Evolutionary conservation across 2,888 invertebrate species (phyloP).

Genomic region (Hydropsyche betteni): DNA sequence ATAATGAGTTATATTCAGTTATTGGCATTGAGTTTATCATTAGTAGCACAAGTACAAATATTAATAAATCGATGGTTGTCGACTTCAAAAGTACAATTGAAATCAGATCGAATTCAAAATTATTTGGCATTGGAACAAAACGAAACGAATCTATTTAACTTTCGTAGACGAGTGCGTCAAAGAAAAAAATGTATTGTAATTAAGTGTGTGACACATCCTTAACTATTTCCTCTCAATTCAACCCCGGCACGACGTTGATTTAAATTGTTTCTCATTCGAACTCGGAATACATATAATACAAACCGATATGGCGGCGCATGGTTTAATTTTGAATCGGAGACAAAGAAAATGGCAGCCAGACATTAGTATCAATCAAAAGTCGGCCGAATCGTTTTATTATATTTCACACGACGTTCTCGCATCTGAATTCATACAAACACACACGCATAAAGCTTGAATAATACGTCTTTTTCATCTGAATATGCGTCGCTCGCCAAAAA

Average conservation of each 20-base stretch:
- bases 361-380: conserved; percentile 40
- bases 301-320: conserved; percentile 28
- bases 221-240: not conserved
- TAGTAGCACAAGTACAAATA: too few relatives aligned
- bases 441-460: too few relatives aligned
- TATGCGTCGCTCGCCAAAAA: conserved; percentile 35
- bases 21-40: too few relatives aligned
- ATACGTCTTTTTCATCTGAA: too few relatives aligned
- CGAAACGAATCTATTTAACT: not conserved
- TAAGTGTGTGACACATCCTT: conserved; percentile 26
- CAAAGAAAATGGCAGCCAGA: conserved; percentile 40
- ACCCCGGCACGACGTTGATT: conserved; percentile 32
- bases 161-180: not conserved
- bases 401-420: not conserved
- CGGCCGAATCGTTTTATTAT: conserved; percentile 20
- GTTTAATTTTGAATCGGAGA: conserved; percentile 35
- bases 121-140: conserved; percentile 5
- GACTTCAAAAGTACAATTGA: not conserved
- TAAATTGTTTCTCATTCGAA: conserved; percentile 30
- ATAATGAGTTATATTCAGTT: too few relatives aligned
- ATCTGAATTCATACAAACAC: too few relatives aligned
- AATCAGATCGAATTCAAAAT: not conserved
- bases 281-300: not conserved
- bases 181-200: conserved; percentile 26
- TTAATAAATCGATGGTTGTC: too few relatives aligned